Evolutionary conservation across 2,888 invertebrate genomes (phyloP), one percentile per base, ranked within the genome.

Genomic region (Acanthacorydalis orientalis): DNA sequence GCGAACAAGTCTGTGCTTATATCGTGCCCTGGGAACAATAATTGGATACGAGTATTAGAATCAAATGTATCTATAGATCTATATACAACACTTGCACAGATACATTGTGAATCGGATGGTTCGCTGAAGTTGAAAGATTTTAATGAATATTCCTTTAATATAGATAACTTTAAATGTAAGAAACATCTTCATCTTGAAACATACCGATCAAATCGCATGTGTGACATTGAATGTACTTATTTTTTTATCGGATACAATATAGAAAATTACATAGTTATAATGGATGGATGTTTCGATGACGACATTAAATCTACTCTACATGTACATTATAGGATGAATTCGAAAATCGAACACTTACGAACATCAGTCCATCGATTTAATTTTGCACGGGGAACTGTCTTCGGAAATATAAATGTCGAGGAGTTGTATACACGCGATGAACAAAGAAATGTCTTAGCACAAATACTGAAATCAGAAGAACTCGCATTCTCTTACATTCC

Each of bases 211-310:
- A 59, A 56, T 9, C 56, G 59, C 15, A 62, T 61, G 42, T 77
- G 76, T 54, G 64, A 57, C 44, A 59, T 59, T 46, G 67, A 69
- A 50, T 65, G 68, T 42, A 44, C 60, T 7, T 66, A 70, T 46
- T 68, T 70, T 32, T 67, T 74, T 49, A 65, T 75, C 33, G 77
- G 77, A 2, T 76, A 72, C 57, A 56, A 60, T 31, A 64, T 73
- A 1, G 60, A 64, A 50, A 51, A 52, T 31, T 72, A 77, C 57
- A 62, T 72, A 51, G 62, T 66, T 15, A 56, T 67, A 8, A 70
- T 70, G 53, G 67, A 64, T 53, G 65, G 74, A 1, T 78, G 78
- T 58, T 76, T 73, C 53, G 69, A 77, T 57, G 63, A 66, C 35
- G 57, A 54, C 4, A 61, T 66, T 1, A 60, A 73, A 47, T 69